Percentiles rank a stretch among this genome's conserved stretches.
phyloP scores from a whole-genome alignment of 1,140 invertebrate genomes.

The Drosophila pectinifera region DNA sequence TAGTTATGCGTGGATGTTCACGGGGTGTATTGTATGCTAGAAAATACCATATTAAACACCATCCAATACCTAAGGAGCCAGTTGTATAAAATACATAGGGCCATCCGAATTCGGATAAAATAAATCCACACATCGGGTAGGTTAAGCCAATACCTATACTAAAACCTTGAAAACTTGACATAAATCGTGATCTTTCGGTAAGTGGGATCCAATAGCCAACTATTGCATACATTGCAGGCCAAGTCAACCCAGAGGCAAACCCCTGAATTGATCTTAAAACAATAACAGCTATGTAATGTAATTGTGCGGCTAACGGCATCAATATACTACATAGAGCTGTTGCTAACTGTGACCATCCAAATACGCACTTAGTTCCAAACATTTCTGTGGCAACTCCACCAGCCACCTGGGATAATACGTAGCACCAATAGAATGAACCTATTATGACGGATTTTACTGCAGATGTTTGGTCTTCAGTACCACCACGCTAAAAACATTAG shows the following conservation, averaged over 20 bases:
- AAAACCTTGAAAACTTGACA: conserved; percentile 92
- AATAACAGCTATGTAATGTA: conserved; percentile 88
- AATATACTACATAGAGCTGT: conserved; percentile 89
- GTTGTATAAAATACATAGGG: conserved; percentile 89
- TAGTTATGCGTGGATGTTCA: conserved; percentile 90
- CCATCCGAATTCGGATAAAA: conserved; percentile 89
- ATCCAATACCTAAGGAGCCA: conserved; percentile 88
- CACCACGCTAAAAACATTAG: conserved; percentile 42
- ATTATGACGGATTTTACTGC: conserved; percentile 88
- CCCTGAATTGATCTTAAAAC: conserved; percentile 88
- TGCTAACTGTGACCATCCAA: conserved; percentile 89
- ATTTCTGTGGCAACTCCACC: conserved; percentile 91
- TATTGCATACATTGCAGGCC: conserved; percentile 94
- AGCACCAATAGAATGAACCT: conserved; percentile 90
- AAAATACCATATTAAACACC: conserved; percentile 90
- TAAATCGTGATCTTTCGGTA: conserved; percentile 90
- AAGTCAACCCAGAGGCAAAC: conserved; percentile 91
- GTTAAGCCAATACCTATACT: conserved; percentile 91
- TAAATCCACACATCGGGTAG: conserved; percentile 89
- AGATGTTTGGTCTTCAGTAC: conserved; percentile 86
- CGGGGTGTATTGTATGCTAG: conserved; percentile 91
- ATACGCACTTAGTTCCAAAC: conserved; percentile 92
- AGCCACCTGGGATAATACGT: conserved; percentile 89
- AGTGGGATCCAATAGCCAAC: conserved; percentile 94
- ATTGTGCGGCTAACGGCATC: conserved; percentile 88